A percentile compares a stretch with the other conserved stretches of the same genome.
These are phyloP conservation scores for Panthera leo DNA, from an alignment of 2,113 vertebrate species.

Conservation along the genomic window DNA sequence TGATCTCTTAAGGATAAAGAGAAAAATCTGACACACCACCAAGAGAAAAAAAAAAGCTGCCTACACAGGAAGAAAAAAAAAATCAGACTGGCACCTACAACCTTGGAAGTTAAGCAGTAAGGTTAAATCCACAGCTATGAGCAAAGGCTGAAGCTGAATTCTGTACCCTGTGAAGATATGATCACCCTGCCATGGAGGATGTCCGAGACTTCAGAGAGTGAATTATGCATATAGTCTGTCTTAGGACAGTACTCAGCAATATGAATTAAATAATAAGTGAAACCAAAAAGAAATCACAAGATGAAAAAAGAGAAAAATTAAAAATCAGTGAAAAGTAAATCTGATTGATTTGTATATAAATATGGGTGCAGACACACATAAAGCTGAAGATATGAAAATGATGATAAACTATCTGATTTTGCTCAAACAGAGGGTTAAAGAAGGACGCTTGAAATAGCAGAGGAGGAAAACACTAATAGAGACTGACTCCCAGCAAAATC, in stretches of 20 bases:
- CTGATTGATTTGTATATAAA: background rate
- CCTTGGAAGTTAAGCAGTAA: background rate
- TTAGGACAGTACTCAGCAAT: background rate
- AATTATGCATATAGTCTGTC: background rate
- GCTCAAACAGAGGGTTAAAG: background rate
- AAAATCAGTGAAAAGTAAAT: background rate
- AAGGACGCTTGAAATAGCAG: background rate
- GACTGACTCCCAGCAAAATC: background rate
- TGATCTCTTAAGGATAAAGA: background rate
- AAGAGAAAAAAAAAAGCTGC: background rate
- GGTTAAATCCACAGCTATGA: background rate
- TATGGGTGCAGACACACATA: background rate
- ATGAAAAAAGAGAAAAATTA: background rate
- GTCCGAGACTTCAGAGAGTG: background rate
- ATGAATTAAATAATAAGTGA: background rate
- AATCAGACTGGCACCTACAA: background rate
- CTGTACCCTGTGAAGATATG: background rate
- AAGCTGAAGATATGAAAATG: background rate
- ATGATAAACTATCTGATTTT: background rate
- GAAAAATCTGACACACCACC: background rate
- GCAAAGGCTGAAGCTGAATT: background rate
- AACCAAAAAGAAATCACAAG: background rate
- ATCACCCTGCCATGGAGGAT: background rate
- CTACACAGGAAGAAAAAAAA: background rate
- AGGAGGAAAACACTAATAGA: background rate